phyloP scores from a whole-genome alignment of 2,888 invertebrate species.

The Dicyrtomina minuta region DNA sequence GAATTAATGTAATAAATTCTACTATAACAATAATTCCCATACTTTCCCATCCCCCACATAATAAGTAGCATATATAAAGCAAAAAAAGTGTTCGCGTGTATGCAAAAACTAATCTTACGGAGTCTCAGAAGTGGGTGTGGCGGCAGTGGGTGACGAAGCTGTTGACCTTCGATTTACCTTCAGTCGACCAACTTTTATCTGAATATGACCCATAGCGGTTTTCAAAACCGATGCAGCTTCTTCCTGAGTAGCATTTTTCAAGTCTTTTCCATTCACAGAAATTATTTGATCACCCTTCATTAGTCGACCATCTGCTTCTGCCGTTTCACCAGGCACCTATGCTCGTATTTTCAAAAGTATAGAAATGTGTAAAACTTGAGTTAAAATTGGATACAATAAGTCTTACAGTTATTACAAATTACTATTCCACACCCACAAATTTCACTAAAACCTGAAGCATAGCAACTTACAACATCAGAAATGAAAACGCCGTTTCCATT shows the following conservation, averaged over 20 bases:
- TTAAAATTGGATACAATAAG: too few species aligned
- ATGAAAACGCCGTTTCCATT: conserved; percentile 82
- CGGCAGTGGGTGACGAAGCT: conserved; percentile 38
- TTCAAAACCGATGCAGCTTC: conserved; percentile 88
- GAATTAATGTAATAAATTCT: neutral
- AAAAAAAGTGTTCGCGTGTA: too few species aligned
- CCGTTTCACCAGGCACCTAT: conserved; percentile 70
- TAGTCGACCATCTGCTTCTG: conserved; percentile 78
- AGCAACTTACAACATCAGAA: conserved; percentile 75
- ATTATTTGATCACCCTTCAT: conserved; percentile 79
- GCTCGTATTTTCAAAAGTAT: too few species aligned
- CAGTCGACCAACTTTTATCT: conserved; percentile 81
- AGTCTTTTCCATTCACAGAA: conserved; percentile 76
- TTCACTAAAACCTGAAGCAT: too few species aligned
- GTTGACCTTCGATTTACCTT: conserved; percentile 62
- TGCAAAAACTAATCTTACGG: conserved; percentile 10
- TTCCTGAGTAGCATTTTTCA: conserved; percentile 71
- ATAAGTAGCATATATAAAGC: too few species aligned
- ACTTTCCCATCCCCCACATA: too few species aligned
- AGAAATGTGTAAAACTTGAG: too few species aligned
- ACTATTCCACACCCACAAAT: too few species aligned
- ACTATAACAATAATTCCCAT: too few species aligned
- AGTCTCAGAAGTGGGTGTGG: conserved; percentile 29
- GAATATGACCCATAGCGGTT: conserved; percentile 77
- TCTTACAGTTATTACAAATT: too few species aligned